Evolutionary conservation across 2,113 vertebrate genomes (phyloP), one percentile per base, ranked within the genome.

Genomic region (Crotalus viridis): DNA sequence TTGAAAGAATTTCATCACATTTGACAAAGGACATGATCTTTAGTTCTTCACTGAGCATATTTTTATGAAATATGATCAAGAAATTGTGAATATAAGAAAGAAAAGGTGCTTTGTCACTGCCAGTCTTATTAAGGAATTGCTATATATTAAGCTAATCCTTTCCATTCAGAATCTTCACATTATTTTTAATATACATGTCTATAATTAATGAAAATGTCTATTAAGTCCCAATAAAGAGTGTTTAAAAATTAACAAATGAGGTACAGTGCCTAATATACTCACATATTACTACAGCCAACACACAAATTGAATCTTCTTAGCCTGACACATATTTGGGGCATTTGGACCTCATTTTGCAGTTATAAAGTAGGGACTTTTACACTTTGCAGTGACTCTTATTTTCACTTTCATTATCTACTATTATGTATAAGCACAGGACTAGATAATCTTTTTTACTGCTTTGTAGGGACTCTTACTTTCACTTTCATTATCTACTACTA

Each of bases 261-360:
- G 93, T 94, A 89, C 24, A 94, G 43, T 88, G 1, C 55, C 46
- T 93, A 55, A 4, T 93, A 93, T 96, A 94, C 88, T 96, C 92
- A 24, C 88, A 94, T 94, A 94, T 88, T 94, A 3, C 86, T 93
- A 92, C 81, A 93, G 26, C 91, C 88, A 94, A 33, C 91, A 91
- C 92, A 95, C 89, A 95, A 95, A 95, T 90, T 61, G 81, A 51
- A 86, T 89, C 87, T 92, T 95, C 93, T 13, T 93, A 96, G 93
- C 54, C 0, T 92, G 94, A 43, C 3, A 88, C 10, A 85, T 19
- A 28, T 48, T 93, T 88, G 88, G 90, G 9, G 91, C 93, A 94
- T 94, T 92, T 39, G 39, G 0, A 21, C 12, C 21, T 26, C 43
- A 69, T n/a, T 90, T 33, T 88, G 9, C 10, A 55, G 91, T 95